Evolutionary conservation across 2,797 vertebrate genomes (phyloP).

Genomic region (Helarctos malayanus): DNA sequence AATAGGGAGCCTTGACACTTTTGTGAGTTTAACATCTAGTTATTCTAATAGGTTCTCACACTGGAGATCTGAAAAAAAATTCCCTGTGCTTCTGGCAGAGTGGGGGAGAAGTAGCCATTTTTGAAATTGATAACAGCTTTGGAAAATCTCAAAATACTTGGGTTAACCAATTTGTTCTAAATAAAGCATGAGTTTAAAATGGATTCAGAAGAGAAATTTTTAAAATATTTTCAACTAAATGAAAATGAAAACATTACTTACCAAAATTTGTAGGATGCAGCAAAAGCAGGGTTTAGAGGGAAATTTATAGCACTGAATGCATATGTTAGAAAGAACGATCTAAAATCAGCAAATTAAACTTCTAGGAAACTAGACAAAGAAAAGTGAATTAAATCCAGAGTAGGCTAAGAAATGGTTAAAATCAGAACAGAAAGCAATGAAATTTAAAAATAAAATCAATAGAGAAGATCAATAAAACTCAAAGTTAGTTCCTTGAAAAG

Average conservation of each 20-base stretch:
- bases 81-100: background rate
- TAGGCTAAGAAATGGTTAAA: background rate
- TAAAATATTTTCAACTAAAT: background rate
- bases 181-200: background rate
- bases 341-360: background rate
- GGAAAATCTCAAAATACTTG: background rate
- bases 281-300: background rate
- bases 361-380: background rate
- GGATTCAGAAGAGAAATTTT: background rate
- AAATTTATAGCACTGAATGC: background rate
- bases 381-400: background rate
- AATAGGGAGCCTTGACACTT: background rate
- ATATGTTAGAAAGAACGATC: background rate
- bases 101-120: background rate
- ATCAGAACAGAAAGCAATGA: background rate
- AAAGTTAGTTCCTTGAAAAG: background rate
- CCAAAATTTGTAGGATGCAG: background rate
- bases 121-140: background rate
- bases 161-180: background rate
- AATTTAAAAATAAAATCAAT: background rate
- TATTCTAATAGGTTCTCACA: background rate
- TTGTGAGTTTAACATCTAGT: background rate
- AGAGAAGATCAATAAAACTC: background rate
- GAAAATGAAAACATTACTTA: background rate
- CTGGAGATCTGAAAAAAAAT: background rate